Conservation (phyloP, 2,113 vertebrate species). For the Arothron firmamentum region DNA sequence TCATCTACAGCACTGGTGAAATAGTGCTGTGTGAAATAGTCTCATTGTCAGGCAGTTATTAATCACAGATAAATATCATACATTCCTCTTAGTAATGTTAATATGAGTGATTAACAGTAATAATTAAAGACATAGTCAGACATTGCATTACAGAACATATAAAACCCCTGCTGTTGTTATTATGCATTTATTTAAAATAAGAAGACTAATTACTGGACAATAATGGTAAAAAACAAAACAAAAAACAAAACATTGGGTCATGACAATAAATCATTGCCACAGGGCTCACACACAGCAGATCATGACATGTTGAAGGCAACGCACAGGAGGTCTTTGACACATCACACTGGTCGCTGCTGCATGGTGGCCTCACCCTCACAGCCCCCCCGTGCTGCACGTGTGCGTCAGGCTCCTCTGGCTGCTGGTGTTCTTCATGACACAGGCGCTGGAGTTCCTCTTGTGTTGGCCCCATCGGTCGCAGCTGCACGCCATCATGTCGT, state of each 20-base stretch:
- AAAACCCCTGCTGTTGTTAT: conserved; percentile 7
- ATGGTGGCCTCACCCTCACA: conserved; percentile 12
- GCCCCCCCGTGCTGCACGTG: conserved; percentile 52
- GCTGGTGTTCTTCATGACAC: conserved; percentile 74
- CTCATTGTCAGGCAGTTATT: no score
- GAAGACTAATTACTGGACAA: neutral
- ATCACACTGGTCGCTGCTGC: conserved; percentile 3
- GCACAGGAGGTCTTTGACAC: neutral
- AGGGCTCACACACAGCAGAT: conserved; percentile 1
- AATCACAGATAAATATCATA: no score
- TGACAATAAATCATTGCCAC: neutral
- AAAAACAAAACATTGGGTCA: no score
- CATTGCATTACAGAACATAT: no score
- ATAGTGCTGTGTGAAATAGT: no score
- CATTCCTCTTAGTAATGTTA: neutral
- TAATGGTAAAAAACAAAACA: neutral
- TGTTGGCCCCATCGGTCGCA: conserved; percentile 70
- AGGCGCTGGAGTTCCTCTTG: conserved; percentile 80
- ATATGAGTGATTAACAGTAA: neutral
- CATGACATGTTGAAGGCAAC: no score
- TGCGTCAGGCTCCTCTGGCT: conserved; percentile 79
- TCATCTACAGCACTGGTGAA: no score
- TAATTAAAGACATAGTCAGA: conserved; percentile 1
- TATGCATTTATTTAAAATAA: neutral
- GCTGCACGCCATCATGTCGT: conserved; percentile 58